Base-by-base conservation (phyloP, 2,888 invertebrate genomes). In the Dyspetes luteomarginatus region DNA sequence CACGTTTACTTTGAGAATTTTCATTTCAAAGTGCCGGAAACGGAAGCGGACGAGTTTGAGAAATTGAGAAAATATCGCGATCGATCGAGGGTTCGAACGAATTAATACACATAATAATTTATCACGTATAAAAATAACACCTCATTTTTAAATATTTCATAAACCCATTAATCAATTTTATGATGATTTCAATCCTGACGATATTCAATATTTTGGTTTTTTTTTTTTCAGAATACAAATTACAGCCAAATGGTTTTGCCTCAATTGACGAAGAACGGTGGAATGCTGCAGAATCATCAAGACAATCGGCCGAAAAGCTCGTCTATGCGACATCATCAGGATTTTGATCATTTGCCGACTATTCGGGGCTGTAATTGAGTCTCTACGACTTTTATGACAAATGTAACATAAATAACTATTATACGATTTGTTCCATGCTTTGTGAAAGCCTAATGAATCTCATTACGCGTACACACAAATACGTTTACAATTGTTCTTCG, bases 1-100 rank as follows among this genome's bases (percentile, higher is more conserved):
- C 99, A 99, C 92, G 94, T 95, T 4, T 98, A 99, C 92, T 98
- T 99, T 93, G 97, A 97, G 88, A 96, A 97, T 91, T 97, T 97
- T 89, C 94, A 95, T 83, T 97, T 96, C 92, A 96, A 96, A 90
- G 94, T 96, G 79, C 97, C 97, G 4, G 96, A 96, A 28, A 93
- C 94, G 1, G 95, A 95, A 82, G 93, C 94, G 83, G 94, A 94
- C 78, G 95, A 95, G 85, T 93, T 94, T 88, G 94, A 94, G 81
- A 94, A 93, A 86, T 89, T 94, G n/a, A 91, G 92, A 84, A 92
- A 93, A 81, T 91, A 92, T 77, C 92, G 95, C 82, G 95, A 95
- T 86, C 93, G 94, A 91, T 94, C 95, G 83, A 94, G 95, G 92
- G 95, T 95, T 91, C 36, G 36, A 12, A 12, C 36, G 9, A 36